Percentiles rank a stretch among this genome's conserved stretches.
These are phyloP conservation scores for Gymnobelideus leadbeateri DNA, from an alignment of 2,113 vertebrate species.

Conservation along the genomic window DNA sequence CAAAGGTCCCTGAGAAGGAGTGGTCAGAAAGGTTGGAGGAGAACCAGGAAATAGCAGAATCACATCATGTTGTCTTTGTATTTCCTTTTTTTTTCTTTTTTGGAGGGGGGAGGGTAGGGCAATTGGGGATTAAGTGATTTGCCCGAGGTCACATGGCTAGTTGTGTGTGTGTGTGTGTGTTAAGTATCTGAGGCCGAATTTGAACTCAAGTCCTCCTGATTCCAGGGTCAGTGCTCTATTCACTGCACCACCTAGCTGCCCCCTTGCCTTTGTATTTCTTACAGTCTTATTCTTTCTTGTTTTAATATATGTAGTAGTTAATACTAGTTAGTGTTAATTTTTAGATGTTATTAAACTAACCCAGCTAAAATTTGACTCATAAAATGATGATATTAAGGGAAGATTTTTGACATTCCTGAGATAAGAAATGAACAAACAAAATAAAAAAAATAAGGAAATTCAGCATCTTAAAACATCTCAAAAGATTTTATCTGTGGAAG, in stretches of 20 bases:
- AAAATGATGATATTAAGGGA: neutral
- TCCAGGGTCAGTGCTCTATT: too few species aligned
- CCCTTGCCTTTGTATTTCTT: neutral
- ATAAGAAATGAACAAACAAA: neutral
- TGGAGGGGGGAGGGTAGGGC: neutral
- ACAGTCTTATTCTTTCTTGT: neutral
- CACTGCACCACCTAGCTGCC: too few species aligned
- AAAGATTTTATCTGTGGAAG: neutral
- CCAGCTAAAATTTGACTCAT: neutral
- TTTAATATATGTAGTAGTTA: neutral
- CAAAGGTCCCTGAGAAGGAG: neutral
- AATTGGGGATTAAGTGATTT: too few species aligned
- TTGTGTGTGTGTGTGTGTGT: too few species aligned
- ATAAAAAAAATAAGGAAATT: neutral
- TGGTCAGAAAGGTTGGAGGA: neutral
- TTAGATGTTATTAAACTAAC: neutral
- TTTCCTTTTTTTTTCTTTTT: neutral
- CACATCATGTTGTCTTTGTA: neutral
- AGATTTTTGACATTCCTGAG: neutral
- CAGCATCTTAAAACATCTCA: neutral
- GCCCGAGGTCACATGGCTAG: too few species aligned
- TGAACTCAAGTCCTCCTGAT: too few species aligned
- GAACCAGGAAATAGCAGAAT: neutral
- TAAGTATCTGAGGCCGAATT: too few species aligned
- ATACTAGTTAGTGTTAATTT: neutral